These are phyloP conservation scores for Brachymystax lenok DNA, from an alignment of 2,797 vertebrate species.

Conservation along the genomic window DNA sequence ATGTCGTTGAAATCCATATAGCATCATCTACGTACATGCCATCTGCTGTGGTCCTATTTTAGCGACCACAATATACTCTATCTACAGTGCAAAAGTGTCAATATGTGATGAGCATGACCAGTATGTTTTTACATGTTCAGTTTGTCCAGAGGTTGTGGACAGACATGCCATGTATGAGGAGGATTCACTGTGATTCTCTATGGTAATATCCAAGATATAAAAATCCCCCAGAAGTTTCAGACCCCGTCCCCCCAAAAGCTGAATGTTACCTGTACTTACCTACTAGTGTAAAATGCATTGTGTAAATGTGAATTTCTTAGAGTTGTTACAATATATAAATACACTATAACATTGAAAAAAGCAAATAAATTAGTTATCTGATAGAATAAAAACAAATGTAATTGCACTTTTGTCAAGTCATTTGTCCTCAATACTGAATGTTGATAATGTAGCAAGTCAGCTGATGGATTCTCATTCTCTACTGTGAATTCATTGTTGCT, in stretches of 20 bases:
- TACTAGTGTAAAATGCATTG: conserved; percentile 80
- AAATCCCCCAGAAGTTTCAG: conserved; percentile 41
- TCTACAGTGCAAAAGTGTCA: conserved; percentile 17
- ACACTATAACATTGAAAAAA: conserved; percentile 69
- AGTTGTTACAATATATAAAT: conserved; percentile 68
- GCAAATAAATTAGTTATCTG: conserved; percentile 73
- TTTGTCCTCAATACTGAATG: neutral
- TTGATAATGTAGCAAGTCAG: neutral
- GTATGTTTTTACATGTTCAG: conserved; percentile 42
- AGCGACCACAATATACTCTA: conserved; percentile 43
- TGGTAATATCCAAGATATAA: conserved; percentile 11
- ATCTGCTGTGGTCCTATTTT: conserved; percentile 34
- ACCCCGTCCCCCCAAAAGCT: conserved; percentile 49
- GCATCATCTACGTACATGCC: conserved; percentile 52
- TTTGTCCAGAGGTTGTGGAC: neutral
- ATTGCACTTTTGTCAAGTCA: conserved; percentile 53
- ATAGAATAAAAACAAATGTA: conserved; percentile 75
- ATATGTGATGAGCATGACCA: conserved; percentile 46
- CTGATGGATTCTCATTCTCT: neutral
- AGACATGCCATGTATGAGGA: neutral
- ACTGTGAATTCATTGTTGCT: neutral
- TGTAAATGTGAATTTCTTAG: conserved; percentile 83
- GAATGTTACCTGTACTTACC: conserved; percentile 76
- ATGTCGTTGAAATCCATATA: conserved; percentile 44
- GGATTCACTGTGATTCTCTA: conserved; percentile 57